phyloP scores from a whole-genome alignment of 2,888 invertebrate species.

The Dichetophora obliterata region DNA sequence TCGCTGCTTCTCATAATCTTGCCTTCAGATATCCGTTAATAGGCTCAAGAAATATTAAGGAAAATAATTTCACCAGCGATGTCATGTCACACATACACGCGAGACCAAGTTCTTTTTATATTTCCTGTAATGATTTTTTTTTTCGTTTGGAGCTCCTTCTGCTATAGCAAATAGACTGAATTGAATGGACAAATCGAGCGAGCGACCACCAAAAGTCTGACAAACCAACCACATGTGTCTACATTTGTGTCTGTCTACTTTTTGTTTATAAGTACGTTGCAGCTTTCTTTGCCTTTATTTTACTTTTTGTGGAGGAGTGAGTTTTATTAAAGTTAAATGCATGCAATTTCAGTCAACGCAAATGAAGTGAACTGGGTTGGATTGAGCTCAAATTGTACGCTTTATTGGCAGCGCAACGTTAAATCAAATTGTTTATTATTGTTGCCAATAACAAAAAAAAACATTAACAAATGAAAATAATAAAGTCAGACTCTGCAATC shows the following conservation, averaged over 20 bases:
- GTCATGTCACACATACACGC: no score
- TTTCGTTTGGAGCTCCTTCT: no score
- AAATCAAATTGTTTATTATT: slow-evolving; percentile 34
- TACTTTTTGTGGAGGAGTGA: slow-evolving; percentile 27
- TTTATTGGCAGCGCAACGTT: background rate
- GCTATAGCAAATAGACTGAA: no score
- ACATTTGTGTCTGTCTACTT: background rate
- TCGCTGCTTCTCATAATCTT: background rate
- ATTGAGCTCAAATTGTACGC: no score
- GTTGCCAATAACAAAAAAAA: slow-evolving; percentile 1
- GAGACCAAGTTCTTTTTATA: no score
- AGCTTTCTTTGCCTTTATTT: background rate
- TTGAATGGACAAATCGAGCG: background rate
- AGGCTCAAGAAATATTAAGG: background rate
- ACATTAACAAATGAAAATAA: background rate
- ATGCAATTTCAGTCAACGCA: slow-evolving; percentile 16
- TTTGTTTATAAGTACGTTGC: background rate
- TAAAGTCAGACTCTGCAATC: background rate
- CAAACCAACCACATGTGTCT: background rate
- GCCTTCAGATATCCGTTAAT: slow-evolving; percentile 35
- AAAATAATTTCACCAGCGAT: background rate
- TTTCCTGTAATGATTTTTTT: no score
- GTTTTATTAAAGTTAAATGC: slow-evolving; percentile 32
- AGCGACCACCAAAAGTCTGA: background rate
- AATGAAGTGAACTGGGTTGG: background rate